These are phyloP conservation scores for Epinotia nisella DNA, from an alignment of 2,888 invertebrate genomes.

Conservation along the genomic window DNA sequence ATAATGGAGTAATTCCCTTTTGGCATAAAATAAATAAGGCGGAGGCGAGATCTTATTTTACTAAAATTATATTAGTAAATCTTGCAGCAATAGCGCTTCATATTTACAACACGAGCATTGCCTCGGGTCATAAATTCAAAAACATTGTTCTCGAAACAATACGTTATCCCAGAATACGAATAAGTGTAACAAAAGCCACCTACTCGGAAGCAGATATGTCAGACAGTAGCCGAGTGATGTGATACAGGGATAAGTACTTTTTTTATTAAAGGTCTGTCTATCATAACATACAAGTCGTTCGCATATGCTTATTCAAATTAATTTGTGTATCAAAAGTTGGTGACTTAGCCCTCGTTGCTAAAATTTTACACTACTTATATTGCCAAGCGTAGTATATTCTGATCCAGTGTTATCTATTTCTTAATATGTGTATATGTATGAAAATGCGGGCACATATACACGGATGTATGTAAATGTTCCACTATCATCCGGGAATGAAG, in stretches of 20 bases:
- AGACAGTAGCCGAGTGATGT: too few relatives aligned
- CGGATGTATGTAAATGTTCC: neutral
- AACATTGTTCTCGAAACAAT: conserved; percentile 12
- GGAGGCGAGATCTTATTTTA: neutral
- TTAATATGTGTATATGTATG: neutral
- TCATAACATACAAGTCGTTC: too few relatives aligned
- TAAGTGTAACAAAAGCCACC: conserved; percentile 45
- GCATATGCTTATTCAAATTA: too few relatives aligned
- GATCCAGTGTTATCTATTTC: neutral
- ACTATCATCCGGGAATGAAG: conserved; percentile 2
- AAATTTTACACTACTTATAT: too few relatives aligned
- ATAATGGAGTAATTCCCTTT: too few relatives aligned
- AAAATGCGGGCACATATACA: neutral
- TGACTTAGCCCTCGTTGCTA: too few relatives aligned
- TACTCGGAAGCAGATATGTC: too few relatives aligned
- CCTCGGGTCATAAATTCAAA: conserved; percentile 15
- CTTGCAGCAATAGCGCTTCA: conserved; percentile 20
- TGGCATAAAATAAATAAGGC: neutral
- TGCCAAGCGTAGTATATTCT: too few relatives aligned
- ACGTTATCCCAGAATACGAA: conserved; percentile 20
- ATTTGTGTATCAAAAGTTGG: too few relatives aligned
- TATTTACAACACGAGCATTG: conserved; percentile 17
- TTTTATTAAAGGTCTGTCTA: too few relatives aligned
- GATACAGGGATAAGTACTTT: too few relatives aligned
- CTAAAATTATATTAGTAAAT: conserved; percentile 15